Evolutionary conservation across 2,888 invertebrate genomes (phyloP).

Genomic region (Theretra japonica): DNA sequence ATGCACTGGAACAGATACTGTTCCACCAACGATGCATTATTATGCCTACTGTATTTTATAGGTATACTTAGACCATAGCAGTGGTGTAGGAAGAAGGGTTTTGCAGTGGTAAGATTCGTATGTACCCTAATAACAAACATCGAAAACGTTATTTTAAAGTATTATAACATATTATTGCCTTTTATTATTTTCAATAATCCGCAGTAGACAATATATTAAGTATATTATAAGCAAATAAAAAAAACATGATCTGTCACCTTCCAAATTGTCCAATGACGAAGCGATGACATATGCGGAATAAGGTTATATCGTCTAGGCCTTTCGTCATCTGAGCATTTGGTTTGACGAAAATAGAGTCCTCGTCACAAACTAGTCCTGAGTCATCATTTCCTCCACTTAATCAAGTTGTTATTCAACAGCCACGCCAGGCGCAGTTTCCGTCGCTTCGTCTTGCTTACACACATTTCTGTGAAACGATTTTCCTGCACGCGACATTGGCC

Average conservation of each 20-base stretch:
- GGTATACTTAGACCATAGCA: neutral
- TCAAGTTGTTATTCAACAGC: slow-evolving; percentile 17
- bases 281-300: neutral
- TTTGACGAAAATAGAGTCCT: neutral
- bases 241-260: neutral
- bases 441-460: slow-evolving; percentile 37
- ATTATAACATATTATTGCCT: no score
- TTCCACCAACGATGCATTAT: slow-evolving; percentile 8
- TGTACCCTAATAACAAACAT: no score
- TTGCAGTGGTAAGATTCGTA: no score
- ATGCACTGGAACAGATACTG: slow-evolving; percentile 4
- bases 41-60: neutral
- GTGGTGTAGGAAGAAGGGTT: no score
- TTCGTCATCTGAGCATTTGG: neutral
- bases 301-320: neutral
- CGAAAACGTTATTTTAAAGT: no score
- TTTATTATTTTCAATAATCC: no score
- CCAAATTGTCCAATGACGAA: neutral
- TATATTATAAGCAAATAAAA: neutral
- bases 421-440: slow-evolving; percentile 27
- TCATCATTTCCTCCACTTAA: slow-evolving; percentile 10
- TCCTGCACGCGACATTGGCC: slow-evolving; percentile 72
- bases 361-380: neutral
- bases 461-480: slow-evolving; percentile 59
- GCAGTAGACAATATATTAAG: no score